Conservation (phyloP, 2,113 vertebrate genomes). For the Dasyornis broadbenti region DNA sequence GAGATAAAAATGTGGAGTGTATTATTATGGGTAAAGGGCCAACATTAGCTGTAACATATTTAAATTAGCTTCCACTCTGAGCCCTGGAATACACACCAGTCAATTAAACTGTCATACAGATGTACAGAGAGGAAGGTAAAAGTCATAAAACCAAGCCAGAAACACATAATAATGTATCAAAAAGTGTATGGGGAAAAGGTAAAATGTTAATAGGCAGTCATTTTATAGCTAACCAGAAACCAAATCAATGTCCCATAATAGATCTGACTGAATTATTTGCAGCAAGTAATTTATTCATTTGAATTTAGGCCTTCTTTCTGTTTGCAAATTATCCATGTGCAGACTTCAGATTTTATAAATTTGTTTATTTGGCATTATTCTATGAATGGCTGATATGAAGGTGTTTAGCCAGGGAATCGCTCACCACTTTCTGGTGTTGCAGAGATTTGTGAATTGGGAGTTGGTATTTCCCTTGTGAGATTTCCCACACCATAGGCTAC, state of each 20-base stretch:
- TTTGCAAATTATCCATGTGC: slow-evolving; percentile 48
- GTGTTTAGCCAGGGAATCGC: slow-evolving; percentile 5
- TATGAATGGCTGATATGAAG: background rate
- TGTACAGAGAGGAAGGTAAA: slow-evolving; percentile 51
- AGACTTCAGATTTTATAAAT: slow-evolving; percentile 45
- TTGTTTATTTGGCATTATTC: slow-evolving; percentile 42
- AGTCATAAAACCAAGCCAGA: slow-evolving; percentile 63
- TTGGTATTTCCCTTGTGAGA: background rate
- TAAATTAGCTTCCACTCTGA: slow-evolving; percentile 55
- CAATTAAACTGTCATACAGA: slow-evolving; percentile 66
- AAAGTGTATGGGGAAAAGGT: slow-evolving; percentile 57
- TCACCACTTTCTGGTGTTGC: background rate
- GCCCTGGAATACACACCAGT: slow-evolving; percentile 57
- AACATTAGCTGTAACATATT: slow-evolving; percentile 60
- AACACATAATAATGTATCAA: slow-evolving; percentile 70
- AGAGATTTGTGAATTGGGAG: background rate
- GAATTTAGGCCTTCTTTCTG: slow-evolving; percentile 28
- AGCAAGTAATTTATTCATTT: slow-evolving; percentile 57
- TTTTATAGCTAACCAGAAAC: slow-evolving; percentile 64
- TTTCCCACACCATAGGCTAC: background rate
- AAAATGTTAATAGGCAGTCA: slow-evolving; percentile 65
- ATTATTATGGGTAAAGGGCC: slow-evolving; percentile 58
- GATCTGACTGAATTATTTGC: slow-evolving; percentile 55
- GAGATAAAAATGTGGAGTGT: slow-evolving; percentile 25
- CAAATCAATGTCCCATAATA: slow-evolving; percentile 62